A percentile compares a stretch with the other conserved stretches of the same genome.
Conservation (phyloP, 2,888 invertebrate species). For the Drosophila affinis region DNA sequence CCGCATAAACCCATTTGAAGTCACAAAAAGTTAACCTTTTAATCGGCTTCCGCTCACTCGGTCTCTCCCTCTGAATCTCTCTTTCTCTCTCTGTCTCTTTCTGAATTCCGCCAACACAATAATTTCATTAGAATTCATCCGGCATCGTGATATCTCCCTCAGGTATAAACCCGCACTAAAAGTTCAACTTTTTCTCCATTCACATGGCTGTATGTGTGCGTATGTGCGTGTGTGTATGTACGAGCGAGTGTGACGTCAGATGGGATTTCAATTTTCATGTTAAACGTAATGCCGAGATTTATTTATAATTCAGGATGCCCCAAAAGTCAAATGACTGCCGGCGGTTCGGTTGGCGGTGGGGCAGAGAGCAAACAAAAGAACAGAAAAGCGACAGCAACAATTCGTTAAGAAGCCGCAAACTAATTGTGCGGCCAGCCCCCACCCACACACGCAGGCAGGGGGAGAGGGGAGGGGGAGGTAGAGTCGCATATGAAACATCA, state of each 20-base stretch:
- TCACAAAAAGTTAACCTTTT: not conserved
- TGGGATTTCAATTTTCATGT: slow-evolving; percentile 47
- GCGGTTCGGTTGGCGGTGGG: too few relatives aligned
- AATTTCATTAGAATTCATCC: not conserved
- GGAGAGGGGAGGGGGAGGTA: not conserved
- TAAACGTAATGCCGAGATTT: slow-evolving; percentile 64
- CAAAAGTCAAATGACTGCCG: slow-evolving; percentile 27
- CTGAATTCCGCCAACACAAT: not conserved
- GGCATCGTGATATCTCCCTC: not conserved
- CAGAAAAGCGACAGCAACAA: slow-evolving; percentile 34
- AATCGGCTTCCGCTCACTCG: not conserved
- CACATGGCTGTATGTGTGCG: not conserved
- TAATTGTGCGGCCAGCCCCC: slow-evolving; percentile 61
- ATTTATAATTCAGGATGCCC: slow-evolving; percentile 61
- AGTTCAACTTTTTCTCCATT: slow-evolving; percentile 20
- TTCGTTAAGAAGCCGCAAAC: slow-evolving; percentile 59
- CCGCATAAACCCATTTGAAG: not conserved
- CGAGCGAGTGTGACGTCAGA: slow-evolving; percentile 59
- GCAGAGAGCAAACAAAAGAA: slow-evolving; percentile 5
- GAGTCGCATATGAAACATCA: slow-evolving; percentile 1
- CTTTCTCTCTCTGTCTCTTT: too few relatives aligned
- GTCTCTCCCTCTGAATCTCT: too few relatives aligned
- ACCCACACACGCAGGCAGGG: slow-evolving; percentile 4
- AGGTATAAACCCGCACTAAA: slow-evolving; percentile 10
- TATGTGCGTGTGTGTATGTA: slow-evolving; percentile 17